A percentile compares a stretch with the other conserved stretches of the same genome.
Conservation (phyloP, 2,797 vertebrate genomes). For the Buceros bicornis region DNA sequence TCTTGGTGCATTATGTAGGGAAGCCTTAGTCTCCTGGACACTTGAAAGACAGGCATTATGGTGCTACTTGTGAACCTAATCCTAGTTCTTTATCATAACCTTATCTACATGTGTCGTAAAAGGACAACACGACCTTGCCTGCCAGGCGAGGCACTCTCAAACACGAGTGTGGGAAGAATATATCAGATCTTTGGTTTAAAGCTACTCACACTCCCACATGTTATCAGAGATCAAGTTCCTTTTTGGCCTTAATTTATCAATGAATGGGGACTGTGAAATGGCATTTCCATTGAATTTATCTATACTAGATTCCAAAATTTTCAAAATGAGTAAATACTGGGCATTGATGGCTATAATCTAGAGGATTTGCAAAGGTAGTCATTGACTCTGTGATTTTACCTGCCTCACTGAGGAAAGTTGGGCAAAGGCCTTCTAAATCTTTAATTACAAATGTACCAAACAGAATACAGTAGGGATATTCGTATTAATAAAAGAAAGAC, state of each 20-base stretch:
- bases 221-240: neutral
- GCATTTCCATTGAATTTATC: neutral
- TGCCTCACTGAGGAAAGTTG: neutral
- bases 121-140: neutral
- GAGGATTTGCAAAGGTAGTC: neutral
- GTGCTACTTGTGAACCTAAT: neutral
- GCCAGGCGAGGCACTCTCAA: neutral
- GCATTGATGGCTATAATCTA: neutral
- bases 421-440: neutral
- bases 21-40: neutral
- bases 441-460: slow-evolving; percentile 23
- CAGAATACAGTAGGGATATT: slow-evolving; percentile 18
- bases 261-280: neutral
- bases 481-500: slow-evolving; percentile 30
- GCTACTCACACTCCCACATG: neutral
- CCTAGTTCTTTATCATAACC: accelerated
- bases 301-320: neutral
- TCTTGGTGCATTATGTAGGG: neutral
- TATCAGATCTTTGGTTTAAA: neutral
- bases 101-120: accelerated
- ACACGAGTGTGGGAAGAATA: neutral
- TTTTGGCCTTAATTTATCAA: neutral
- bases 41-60: neutral
- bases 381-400: neutral
- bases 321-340: neutral